Evolutionary conservation across 2,113 vertebrate genomes (phyloP), one percentile per base, ranked within the genome.

Genomic region (Misgurnus anguillicaudatus): DNA sequence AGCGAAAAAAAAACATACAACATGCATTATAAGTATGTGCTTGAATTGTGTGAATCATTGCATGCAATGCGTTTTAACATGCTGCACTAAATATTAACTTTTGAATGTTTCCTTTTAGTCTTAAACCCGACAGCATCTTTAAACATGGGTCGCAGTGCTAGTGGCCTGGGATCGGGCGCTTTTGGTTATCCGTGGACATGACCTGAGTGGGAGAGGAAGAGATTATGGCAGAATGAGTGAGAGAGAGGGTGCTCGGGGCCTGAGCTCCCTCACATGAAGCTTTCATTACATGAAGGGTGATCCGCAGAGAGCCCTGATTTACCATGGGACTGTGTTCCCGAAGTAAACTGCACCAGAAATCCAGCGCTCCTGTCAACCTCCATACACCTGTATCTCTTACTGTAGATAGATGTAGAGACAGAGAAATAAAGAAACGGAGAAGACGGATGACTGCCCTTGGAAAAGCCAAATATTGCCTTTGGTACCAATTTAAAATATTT

Each of bases 261-360:
- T 78, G 13, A 66, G 68, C 48, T 86, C 73, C 67, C 81, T 80
- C 74, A 80, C 66, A 84, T 81, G 77, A 85, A 85, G 83, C 85
- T 80, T 85, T 83, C 79, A 83, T 82, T 85, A 82, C 73, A 78
- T 83, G 72, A 81, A 75, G 57, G 65, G 73, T 51, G 61, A 77
- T 84, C 85, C 80, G 41, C 63, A 38, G 81, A 63, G 76, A 74
- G 48, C 70, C 45, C 4, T 80, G 83, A 82, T 80, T 83, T 78
- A 80, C 78, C 66, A 47, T 61, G 58, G 69, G 81, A 82, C 76
- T 71, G 75, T 75, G 76, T 61, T 60, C 57, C 77, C 45, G 71
- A 24, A 48, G 16, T 47, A 65, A 77, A 82, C 77, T 67, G 71
- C 62, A 64, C 55, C 69, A 66, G 70, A 82, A 72, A 68, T 80